A percentile compares a stretch with the other conserved stretches of the same genome.
phyloP scores from a whole-genome alignment of 1,140 invertebrate genomes.

The Drosophila neocordata region DNA sequence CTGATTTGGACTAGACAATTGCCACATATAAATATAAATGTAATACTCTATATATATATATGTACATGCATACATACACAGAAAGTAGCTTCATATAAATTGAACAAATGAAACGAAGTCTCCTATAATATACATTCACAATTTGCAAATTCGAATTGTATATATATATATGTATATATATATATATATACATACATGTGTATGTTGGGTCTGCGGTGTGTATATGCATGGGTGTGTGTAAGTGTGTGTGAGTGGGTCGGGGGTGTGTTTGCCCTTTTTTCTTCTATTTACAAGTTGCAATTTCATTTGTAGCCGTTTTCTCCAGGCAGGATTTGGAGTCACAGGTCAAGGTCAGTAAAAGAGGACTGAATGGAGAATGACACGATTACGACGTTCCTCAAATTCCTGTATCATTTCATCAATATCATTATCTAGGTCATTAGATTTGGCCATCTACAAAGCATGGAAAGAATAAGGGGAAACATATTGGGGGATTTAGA shows the following conservation, averaged over 20 bases:
- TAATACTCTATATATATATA: background rate
- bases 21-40: background rate
- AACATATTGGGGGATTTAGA: conserved; percentile 17
- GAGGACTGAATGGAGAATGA: conserved; percentile 95
- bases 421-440: conserved; percentile 99
- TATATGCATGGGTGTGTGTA: background rate
- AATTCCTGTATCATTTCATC: conserved; percentile 98
- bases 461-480: background rate
- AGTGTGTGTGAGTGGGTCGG: conserved; percentile 6
- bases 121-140: conserved; percentile 40
- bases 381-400: conserved; percentile 93
- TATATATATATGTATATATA: conserved; percentile 30
- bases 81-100: conserved; percentile 4
- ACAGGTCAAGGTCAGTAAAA: conserved; percentile 90
- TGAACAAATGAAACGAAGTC: conserved; percentile 44
- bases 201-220: background rate
- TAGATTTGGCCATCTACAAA: conserved; percentile 92
- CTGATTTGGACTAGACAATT: conserved; percentile 12
- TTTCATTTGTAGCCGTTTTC: conserved; percentile 2
- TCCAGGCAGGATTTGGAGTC: conserved; percentile 10
- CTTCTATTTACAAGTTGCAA: conserved; percentile 15
- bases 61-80: conserved; percentile 7
- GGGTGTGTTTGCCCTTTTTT: conserved; percentile 4
- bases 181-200: conserved; percentile 7
- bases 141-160: conserved; percentile 40